phyloP scores from a whole-genome alignment of 2,797 vertebrate genomes.

The Serranus cabrilla region DNA sequence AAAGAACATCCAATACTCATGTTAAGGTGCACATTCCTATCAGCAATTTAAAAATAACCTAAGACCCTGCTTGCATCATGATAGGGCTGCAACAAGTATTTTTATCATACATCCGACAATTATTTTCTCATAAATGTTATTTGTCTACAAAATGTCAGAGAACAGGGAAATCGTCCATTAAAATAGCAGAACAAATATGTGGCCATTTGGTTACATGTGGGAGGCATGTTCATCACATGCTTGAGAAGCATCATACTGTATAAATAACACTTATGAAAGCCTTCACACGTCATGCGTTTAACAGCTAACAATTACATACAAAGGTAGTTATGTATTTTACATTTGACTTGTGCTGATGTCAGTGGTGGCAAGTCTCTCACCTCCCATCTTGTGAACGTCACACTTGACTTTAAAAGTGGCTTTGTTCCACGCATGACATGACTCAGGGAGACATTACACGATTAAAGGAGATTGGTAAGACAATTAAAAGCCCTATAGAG shows the following conservation, averaged over 20 bases:
- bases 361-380: slow-evolving; percentile 56
- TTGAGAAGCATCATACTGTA: not conserved
- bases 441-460: slow-evolving; percentile 59
- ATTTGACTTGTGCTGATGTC: slow-evolving; percentile 11
- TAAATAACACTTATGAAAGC: slow-evolving; percentile 1
- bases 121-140: not conserved
- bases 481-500: slow-evolving; percentile 60
- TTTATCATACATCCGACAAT: not conserved
- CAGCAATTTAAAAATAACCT: slow-evolving; percentile 15
- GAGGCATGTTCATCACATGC: not conserved
- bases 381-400: slow-evolving; percentile 62
- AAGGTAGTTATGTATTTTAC: not conserved
- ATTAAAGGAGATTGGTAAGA: slow-evolving; percentile 64
- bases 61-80: not conserved
- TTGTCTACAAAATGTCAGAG: not conserved
- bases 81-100: not conserved
- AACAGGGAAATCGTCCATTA: not conserved
- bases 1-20: not conserved
- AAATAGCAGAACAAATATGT: not conserved
- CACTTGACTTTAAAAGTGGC: slow-evolving; percentile 69
- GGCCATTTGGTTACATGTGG: not conserved
- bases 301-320: not conserved
- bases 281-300: not conserved
- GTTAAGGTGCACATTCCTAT: not conserved
- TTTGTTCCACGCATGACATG: slow-evolving; percentile 49